Evolutionary conservation across 2,113 vertebrate genomes (phyloP).

Genomic region (Setophaga petechia): DNA sequence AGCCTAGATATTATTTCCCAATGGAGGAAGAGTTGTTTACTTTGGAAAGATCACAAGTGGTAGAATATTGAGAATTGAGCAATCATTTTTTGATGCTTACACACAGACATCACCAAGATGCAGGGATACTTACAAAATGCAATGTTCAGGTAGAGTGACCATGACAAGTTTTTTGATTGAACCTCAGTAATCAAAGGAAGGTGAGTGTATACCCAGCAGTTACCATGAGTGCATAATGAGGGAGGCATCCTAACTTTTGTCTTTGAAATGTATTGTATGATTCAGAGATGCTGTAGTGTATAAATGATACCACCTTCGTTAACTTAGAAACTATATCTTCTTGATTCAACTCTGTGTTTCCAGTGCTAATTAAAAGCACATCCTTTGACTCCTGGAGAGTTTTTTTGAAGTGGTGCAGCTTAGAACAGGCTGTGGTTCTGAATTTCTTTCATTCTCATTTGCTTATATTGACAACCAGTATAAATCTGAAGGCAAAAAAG

Average conservation of each 20-base stretch:
- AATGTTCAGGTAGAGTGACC: neutral
- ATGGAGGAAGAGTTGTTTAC: conserved; percentile 43
- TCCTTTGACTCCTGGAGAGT: neutral
- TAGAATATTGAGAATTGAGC: conserved; percentile 49
- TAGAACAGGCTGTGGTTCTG: neutral
- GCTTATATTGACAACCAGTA: neutral
- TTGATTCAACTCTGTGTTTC: neutral
- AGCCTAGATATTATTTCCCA: conserved; percentile 63
- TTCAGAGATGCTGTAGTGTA: neutral
- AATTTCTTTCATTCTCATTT: neutral
- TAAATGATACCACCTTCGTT: neutral
- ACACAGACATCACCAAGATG: neutral
- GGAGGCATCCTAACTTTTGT: neutral
- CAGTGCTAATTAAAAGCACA: neutral
- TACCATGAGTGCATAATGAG: neutral
- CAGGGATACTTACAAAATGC: conserved; percentile 1
- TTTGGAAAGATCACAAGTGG: conserved; percentile 47
- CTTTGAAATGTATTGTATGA: neutral
- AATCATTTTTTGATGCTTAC: neutral
- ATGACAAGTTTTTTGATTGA: conserved; percentile 15
- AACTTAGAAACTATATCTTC: neutral
- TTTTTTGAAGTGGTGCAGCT: neutral
- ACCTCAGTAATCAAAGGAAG: neutral
- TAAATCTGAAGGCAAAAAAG: neutral
- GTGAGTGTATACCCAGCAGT: neutral